phyloP scores from a whole-genome alignment of 2,113 vertebrate species.

The Echinops telfairi region DNA sequence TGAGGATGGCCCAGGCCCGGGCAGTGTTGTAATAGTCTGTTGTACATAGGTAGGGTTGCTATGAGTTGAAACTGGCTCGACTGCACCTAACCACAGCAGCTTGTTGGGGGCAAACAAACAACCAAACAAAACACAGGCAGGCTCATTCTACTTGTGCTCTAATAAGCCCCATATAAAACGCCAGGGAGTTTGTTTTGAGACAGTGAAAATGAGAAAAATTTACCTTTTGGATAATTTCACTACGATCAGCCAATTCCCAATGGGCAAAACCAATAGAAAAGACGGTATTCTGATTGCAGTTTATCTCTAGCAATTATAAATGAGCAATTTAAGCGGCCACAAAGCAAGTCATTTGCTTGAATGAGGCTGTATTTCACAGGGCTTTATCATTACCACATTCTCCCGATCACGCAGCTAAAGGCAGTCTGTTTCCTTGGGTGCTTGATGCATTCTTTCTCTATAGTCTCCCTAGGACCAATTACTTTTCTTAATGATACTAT shows the following conservation, averaged over 20 bases:
- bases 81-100: no score
- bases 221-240: conserved; percentile 75
- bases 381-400: conserved; percentile 45
- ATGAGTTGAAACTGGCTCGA: no score
- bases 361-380: conserved; percentile 25
- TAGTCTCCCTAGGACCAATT: conserved; percentile 44
- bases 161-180: background rate
- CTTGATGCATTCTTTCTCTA: conserved; percentile 54
- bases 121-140: background rate
- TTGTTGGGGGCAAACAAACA: conserved; percentile 5
- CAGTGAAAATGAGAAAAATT: conserved; percentile 74
- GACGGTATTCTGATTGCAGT: conserved; percentile 76
- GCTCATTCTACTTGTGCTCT: background rate
- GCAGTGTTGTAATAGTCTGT: no score
- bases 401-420: conserved; percentile 41
- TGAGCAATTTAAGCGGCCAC: conserved; percentile 75
- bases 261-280: conserved; percentile 79
- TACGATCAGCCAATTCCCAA: conserved; percentile 67
- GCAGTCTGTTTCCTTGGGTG: conserved; percentile 57
- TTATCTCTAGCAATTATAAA: conserved; percentile 78
- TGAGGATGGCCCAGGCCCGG: no score
- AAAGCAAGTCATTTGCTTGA: conserved; percentile 62
- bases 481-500: conserved; percentile 69
- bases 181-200: conserved; percentile 37
- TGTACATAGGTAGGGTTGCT: no score